Percentiles rank a stretch among this genome's conserved stretches.
phyloP scores from a whole-genome alignment of 2,888 invertebrate genomes.

The Perdita meconis region DNA sequence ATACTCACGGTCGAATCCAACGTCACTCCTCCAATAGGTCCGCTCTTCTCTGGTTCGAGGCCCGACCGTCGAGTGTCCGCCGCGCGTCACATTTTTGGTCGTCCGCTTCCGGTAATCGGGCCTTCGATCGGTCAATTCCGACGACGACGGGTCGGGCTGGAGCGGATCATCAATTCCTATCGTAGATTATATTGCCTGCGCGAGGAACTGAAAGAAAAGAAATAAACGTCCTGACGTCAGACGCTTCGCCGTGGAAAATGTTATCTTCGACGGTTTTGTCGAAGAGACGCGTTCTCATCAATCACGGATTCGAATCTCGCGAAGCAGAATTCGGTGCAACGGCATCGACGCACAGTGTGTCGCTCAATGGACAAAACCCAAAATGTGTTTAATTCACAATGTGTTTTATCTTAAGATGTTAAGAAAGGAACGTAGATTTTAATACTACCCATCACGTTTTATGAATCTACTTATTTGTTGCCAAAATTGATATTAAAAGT shows the following conservation, averaged over 20 bases:
- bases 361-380: too few relatives aligned
- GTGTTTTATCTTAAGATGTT: too few relatives aligned
- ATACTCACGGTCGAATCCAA: slow-evolving; percentile 58
- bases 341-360: not conserved
- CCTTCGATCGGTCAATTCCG: slow-evolving; percentile 57
- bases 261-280: not conserved
- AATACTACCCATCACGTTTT: too few relatives aligned
- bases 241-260: not conserved
- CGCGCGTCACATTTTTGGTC: slow-evolving; percentile 64
- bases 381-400: too few relatives aligned
- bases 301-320: slow-evolving; percentile 3
- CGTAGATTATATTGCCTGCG: slow-evolving; percentile 46
- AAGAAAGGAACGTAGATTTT: too few relatives aligned
- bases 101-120: slow-evolving; percentile 53
- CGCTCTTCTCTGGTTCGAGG: slow-evolving; percentile 44
- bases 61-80: slow-evolving; percentile 42
- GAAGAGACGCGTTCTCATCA: not conserved
- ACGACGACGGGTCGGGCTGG: slow-evolving; percentile 16
- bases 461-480: too few relatives aligned
- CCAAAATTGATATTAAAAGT: too few relatives aligned
- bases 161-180: slow-evolving; percentile 53
- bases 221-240: not conserved
- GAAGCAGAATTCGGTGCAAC: not conserved
- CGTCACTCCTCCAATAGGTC: slow-evolving; percentile 39
- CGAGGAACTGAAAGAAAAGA: not conserved